phyloP scores from a whole-genome alignment of 2,888 invertebrate genomes.

The Yponomeuta plumbellus region DNA sequence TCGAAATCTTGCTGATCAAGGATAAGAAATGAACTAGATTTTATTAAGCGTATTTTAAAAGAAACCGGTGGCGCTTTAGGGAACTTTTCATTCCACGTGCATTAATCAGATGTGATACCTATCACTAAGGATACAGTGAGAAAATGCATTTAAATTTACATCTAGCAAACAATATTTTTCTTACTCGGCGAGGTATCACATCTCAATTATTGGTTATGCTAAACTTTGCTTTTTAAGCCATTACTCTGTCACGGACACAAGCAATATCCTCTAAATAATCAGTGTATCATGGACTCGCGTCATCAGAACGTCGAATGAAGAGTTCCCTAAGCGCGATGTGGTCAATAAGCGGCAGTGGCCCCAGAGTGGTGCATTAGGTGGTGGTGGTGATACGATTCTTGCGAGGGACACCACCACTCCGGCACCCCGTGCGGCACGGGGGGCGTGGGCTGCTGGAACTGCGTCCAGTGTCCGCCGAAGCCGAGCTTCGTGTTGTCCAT shows the following conservation, averaged over 20 bases:
- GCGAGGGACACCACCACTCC: conserved; percentile 71
- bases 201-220: no score
- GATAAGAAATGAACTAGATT: conserved; percentile 30
- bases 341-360: conserved; percentile 87
- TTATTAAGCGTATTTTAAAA: conserved; percentile 62
- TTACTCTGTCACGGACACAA: not conserved
- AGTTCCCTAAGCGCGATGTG: conserved; percentile 74
- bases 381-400: conserved; percentile 73
- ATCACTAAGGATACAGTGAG: no score
- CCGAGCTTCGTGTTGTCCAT: conserved; percentile 64
- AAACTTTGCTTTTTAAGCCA: no score
- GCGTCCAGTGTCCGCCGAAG: conserved; percentile 85
- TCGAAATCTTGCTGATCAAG: not conserved
- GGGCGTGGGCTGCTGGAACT: conserved; percentile 82
- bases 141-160: no score
- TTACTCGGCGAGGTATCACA: no score
- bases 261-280: not conserved
- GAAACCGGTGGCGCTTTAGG: conserved; percentile 56
- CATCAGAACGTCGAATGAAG: conserved; percentile 58
- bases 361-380: conserved; percentile 81
- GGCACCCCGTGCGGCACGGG: conserved; percentile 75
- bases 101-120: no score
- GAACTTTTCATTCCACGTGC: conserved; percentile 70
- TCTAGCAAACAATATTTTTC: no score
- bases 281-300: conserved; percentile 11